These are phyloP conservation scores for Heterodera schachtii DNA, from an alignment of 1,140 invertebrate species.

Conservation along the genomic window DNA sequence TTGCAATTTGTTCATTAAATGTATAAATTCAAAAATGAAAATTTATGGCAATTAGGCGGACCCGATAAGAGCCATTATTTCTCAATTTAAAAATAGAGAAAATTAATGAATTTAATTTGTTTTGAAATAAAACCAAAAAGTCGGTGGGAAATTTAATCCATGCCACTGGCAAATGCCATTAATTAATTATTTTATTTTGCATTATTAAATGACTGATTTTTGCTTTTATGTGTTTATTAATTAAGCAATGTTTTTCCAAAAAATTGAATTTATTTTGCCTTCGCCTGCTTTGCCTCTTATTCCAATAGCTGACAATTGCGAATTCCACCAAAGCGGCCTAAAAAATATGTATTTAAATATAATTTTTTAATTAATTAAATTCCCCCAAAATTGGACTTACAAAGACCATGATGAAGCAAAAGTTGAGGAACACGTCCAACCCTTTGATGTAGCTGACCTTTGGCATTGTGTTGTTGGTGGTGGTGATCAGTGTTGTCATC, in stretches of 20 bases:
- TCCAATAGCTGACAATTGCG: slow-evolving; percentile 65
- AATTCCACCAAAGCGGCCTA: slow-evolving; percentile 64
- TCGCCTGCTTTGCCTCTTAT: slow-evolving; percentile 56
- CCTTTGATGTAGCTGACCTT: slow-evolving; percentile 66
- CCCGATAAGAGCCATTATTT: no score
- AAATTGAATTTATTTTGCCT: slow-evolving; percentile 31
- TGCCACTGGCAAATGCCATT: no score
- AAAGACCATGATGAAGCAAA: slow-evolving; percentile 67
- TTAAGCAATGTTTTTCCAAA: no score
- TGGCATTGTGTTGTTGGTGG: slow-evolving; percentile 66
- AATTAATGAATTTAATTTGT: no score
- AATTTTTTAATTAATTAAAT: background rate
- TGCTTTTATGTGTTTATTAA: background rate
- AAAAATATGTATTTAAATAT: background rate
- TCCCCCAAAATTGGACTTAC: slow-evolving; percentile 30
- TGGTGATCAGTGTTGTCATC: slow-evolving; percentile 66
- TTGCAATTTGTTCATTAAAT: no score
- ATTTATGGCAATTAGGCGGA: no score
- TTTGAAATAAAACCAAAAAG: no score
- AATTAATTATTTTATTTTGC: background rate
- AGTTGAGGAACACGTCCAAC: slow-evolving; percentile 65
- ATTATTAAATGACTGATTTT: background rate
- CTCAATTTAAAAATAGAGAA: no score
- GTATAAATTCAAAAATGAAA: no score
- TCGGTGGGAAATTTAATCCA: no score